These are phyloP conservation scores for Labeo rohita DNA, from an alignment of 2,113 vertebrate genomes.

Conservation along the genomic window DNA sequence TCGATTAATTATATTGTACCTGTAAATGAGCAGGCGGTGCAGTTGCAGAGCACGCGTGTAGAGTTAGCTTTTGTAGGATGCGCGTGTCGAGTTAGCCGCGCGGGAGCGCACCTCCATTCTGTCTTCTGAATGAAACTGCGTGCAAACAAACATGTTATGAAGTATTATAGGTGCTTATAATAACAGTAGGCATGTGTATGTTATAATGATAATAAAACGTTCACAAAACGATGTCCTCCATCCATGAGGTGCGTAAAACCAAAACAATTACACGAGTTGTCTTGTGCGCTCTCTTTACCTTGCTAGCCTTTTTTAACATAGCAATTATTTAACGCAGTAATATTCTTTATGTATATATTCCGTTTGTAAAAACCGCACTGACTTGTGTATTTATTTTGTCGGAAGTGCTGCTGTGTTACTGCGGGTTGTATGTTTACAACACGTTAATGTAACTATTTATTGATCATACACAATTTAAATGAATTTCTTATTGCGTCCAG, in stretches of 20 bases:
- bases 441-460: neutral
- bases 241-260: neutral
- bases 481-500: no score
- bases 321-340: no score
- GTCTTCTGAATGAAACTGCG: neutral
- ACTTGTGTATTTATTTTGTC: neutral
- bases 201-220: neutral
- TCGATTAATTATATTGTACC: neutral
- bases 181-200: neutral
- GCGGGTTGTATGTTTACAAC: neutral
- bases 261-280: neutral
- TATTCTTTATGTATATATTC: no score
- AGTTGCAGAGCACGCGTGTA: neutral
- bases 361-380: neutral
- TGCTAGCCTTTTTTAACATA: no score
- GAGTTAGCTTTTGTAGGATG: neutral
- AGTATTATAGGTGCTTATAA: neutral
- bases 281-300: no score
- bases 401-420: neutral
- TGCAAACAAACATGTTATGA: neutral
- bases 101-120: neutral
- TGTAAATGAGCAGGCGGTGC: neutral
- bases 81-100: constrained; percentile 24
- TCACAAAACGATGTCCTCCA: neutral
- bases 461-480: no score